Percentiles rank a stretch among this genome's conserved stretches.
Evolutionary conservation across 2,888 invertebrate genomes (phyloP).

Genomic region (Cremastinae sp.): DNA sequence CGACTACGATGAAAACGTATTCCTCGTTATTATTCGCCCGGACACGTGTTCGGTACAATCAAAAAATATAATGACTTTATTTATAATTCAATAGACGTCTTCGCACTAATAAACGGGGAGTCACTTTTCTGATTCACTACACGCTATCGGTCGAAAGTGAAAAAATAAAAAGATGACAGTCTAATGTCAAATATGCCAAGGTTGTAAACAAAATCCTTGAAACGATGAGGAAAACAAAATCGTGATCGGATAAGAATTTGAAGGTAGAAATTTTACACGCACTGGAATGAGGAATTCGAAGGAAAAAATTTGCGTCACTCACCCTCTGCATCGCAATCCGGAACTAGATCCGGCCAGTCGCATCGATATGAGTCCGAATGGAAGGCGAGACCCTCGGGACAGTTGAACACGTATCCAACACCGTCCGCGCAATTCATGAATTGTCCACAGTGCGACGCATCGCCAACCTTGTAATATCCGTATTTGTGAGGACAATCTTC

Average conservation of each 20-base stretch:
- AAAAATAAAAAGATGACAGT: neutral
- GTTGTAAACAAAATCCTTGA: neutral
- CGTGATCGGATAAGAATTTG: too few relatives aligned
- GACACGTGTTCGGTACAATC: neutral
- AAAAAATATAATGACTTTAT: neutral
- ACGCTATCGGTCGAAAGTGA: slow-evolving; percentile 23
- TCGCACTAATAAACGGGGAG: too few relatives aligned
- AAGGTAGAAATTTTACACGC: too few relatives aligned
- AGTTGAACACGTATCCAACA: slow-evolving; percentile 86
- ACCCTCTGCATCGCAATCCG: slow-evolving; percentile 91
- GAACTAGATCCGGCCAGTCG: slow-evolving; percentile 93
- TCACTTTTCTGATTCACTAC: slow-evolving; percentile 16
- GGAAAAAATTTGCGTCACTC: slow-evolving; percentile 54
- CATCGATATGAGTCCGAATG: slow-evolving; percentile 88
- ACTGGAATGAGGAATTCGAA: too few relatives aligned
- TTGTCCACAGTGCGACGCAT: slow-evolving; percentile 86
- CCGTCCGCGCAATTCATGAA: slow-evolving; percentile 92
- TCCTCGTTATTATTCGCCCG: neutral
- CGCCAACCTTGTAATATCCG: slow-evolving; percentile 89
- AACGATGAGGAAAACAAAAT: neutral
- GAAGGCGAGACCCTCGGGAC: slow-evolving; percentile 92
- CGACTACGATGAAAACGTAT: too few relatives aligned
- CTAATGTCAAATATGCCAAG: too few relatives aligned
- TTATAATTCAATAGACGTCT: too few relatives aligned
- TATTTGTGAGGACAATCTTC: slow-evolving; percentile 92